Evolutionary conservation across 1,140 invertebrate genomes (phyloP).

Genomic region (Drosophila pruinosa): DNA sequence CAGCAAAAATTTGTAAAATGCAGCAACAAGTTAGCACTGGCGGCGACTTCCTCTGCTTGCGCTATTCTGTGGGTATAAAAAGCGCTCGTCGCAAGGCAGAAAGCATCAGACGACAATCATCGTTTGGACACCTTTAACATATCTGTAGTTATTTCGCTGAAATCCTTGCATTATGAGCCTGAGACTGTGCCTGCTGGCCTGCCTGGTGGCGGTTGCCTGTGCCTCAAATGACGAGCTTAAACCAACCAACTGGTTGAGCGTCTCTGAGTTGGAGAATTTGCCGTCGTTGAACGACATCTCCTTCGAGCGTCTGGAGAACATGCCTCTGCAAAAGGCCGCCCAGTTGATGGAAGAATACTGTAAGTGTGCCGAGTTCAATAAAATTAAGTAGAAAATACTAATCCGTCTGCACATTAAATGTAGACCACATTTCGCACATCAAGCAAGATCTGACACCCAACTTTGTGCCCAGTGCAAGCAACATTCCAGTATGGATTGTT

Average conservation of each 20-base stretch:
- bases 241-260: slow-evolving; percentile 62
- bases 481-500: slow-evolving; percentile 69
- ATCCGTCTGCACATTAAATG: background rate
- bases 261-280: slow-evolving; percentile 58
- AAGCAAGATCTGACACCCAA: slow-evolving; percentile 62
- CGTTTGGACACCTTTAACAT: slow-evolving; percentile 64
- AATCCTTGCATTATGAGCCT: slow-evolving; percentile 53
- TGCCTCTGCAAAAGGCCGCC: slow-evolving; percentile 65
- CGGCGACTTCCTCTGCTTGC: background rate
- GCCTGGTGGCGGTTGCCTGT: slow-evolving; percentile 52
- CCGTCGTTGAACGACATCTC: slow-evolving; percentile 71
- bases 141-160: slow-evolving; percentile 6
- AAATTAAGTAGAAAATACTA: background rate
- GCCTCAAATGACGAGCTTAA: slow-evolving; percentile 65
- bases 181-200: slow-evolving; percentile 61
- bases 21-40: too few species aligned
- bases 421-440: slow-evolving; percentile 70
- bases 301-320: slow-evolving; percentile 65
- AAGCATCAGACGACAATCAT: slow-evolving; percentile 60
- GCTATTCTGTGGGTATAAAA: slow-evolving; percentile 48
- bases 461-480: slow-evolving; percentile 74
- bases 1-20: slow-evolving; percentile 34
- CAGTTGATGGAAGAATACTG: slow-evolving; percentile 63
- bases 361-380: slow-evolving; percentile 19
- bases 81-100: background rate